Evolutionary conservation across 2,888 invertebrate genomes (phyloP), one percentile per base, ranked within the genome.

Genomic region (Scelioninae gen. 1): DNA sequence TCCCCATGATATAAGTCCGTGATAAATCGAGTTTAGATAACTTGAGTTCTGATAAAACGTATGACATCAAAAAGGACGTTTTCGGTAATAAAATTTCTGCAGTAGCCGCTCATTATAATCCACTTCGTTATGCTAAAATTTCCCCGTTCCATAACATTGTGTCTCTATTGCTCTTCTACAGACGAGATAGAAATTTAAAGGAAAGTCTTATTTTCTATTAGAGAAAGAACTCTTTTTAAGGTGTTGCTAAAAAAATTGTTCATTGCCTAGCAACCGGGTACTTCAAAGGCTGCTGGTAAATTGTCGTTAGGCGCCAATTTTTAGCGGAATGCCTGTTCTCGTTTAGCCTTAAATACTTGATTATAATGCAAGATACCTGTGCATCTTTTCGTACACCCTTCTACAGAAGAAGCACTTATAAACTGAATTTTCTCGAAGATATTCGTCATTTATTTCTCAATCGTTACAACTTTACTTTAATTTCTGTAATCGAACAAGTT

Each of bases 51-150:
- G 40, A 66, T 34, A 29, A 38, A 29, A 53, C 11, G 40, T 53
- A 40, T 38, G 40, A 53, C 38, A 49, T 58, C 47, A 69, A 69
- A 71, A 8, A 51, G 15, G 32, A 49, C 15, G 40, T 47, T 71
- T 40, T 32, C 29, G 43, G 51, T 43, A 53, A 72, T 53, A 53
- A 62, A 51, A 51, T 75, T 66, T 29, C 49, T n/a, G 3, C 58
- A 58, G 65, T 56, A 55, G 49, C 47, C 56, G 47, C 58, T 75
- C 75, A 66, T 75, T 75, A 75, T 75, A 75, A 66, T 53, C 75
- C 43, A 65, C 56, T 65, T 66, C 75, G 49, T 75, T 66, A 75
- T 75, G 65, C 49, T 58, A 75, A 66, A 58, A 49, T 58, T 66
- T 65, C 66, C 49, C 40, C 58, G 38, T 16, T 65, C n/a, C 55